Conservation (phyloP, 2,797 vertebrate genomes). For the Dendrocincla tyrannina region DNA sequence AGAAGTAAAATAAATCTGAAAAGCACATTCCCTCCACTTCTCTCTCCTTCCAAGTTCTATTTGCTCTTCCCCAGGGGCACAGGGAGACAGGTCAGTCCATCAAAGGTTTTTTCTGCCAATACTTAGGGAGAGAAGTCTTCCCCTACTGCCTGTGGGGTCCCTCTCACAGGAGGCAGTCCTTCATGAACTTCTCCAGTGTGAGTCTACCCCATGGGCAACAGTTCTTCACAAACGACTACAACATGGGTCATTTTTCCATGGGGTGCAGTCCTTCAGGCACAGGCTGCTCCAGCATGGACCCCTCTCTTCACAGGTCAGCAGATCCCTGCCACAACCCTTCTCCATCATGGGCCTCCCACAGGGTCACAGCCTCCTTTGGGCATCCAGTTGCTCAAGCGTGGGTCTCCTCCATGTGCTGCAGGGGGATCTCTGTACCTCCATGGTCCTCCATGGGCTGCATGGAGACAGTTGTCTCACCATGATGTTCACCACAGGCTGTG, state of each 20-base stretch:
- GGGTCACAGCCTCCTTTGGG: no score
- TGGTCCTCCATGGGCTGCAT: not conserved
- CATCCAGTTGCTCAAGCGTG: not conserved
- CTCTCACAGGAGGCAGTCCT: not conserved
- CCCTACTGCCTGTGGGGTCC: not conserved
- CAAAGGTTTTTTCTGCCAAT: not conserved
- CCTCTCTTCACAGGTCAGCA: no score
- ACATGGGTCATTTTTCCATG: not conserved
- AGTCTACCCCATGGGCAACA: not conserved
- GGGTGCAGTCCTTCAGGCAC: not conserved
- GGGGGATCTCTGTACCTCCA: not conserved
- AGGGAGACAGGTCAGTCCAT: not conserved
- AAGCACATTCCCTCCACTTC: not conserved
- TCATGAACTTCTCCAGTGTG: not conserved
- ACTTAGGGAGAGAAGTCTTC: not conserved
- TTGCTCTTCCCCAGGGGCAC: not conserved
- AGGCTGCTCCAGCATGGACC: not conserved
- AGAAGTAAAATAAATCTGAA: not conserved
- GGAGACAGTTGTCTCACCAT: not conserved
- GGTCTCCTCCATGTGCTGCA: not conserved
- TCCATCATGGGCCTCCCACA: not conserved
- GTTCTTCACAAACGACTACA: not conserved
- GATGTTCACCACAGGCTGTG: not conserved
- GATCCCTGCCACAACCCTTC: no score
- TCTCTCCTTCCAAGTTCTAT: not conserved